Evolutionary conservation across 1,140 invertebrate genomes (phyloP).

Genomic region (Maniola jurtina): DNA sequence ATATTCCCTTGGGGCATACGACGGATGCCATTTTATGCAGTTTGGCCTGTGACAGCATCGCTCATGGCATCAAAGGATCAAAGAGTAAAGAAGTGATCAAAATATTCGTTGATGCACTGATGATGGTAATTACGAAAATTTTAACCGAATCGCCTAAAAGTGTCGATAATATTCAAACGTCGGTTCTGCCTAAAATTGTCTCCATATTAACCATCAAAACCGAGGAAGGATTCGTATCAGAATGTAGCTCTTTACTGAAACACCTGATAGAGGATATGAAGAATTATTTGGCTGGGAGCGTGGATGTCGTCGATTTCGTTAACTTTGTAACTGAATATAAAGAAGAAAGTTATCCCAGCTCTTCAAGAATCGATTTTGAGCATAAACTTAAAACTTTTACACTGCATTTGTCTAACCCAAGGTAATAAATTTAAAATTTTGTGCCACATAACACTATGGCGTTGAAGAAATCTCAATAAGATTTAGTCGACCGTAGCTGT

Average conservation of each 20-base stretch:
- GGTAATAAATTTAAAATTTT: slow-evolving; percentile 39
- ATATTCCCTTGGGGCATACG: slow-evolving; percentile 46
- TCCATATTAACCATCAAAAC: slow-evolving; percentile 52
- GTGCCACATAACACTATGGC: slow-evolving; percentile 11
- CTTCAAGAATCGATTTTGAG: slow-evolving; percentile 34
- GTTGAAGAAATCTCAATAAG: background rate
- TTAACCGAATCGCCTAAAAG: slow-evolving; percentile 32
- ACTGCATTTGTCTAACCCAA: slow-evolving; percentile 43
- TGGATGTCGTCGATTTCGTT: slow-evolving; percentile 53
- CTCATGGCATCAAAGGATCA: slow-evolving; percentile 50
- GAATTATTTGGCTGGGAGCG: slow-evolving; percentile 42
- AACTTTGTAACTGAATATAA: slow-evolving; percentile 35
- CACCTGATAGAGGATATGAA: slow-evolving; percentile 49
- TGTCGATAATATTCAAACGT: slow-evolving; percentile 39
- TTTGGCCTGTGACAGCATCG: slow-evolving; percentile 54
- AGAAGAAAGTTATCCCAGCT: slow-evolving; percentile 9
- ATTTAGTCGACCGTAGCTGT: background rate
- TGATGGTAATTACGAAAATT: slow-evolving; percentile 46
- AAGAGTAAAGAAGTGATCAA: slow-evolving; percentile 39
- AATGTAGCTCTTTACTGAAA: slow-evolving; percentile 43
- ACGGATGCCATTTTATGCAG: slow-evolving; percentile 62
- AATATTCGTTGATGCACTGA: slow-evolving; percentile 42
- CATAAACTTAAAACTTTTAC: slow-evolving; percentile 45
- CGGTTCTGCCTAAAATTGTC: slow-evolving; percentile 43
- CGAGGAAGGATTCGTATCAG: slow-evolving; percentile 39